Evolutionary conservation across 2,797 vertebrate species (phyloP).

Genomic region (Xenops minutus): DNA sequence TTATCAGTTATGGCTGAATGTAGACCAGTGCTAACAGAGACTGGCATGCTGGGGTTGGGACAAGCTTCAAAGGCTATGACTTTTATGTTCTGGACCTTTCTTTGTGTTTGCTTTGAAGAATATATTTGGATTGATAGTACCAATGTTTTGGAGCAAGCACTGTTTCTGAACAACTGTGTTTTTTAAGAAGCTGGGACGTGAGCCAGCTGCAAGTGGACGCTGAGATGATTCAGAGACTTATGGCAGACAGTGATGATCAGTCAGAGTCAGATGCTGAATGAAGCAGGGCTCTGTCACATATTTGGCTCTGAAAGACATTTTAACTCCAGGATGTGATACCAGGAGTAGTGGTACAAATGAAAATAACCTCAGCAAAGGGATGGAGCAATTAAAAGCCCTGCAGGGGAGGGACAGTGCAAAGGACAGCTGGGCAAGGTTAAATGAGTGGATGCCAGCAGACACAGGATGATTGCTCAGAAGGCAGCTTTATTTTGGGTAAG

Average conservation of each 20-base stretch:
- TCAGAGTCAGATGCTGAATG: conserved; percentile 1
- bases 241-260: background rate
- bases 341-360: background rate
- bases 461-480: background rate
- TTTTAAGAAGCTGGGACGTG: conserved; percentile 2
- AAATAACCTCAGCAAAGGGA: background rate
- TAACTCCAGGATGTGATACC: background rate
- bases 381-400: background rate
- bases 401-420: background rate
- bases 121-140: background rate
- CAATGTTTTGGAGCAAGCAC: background rate
- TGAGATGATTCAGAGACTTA: conserved; percentile 21
- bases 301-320: background rate
- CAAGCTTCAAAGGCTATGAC: background rate
- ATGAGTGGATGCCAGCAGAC: background rate
- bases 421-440: background rate
- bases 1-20: background rate
- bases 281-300: background rate
- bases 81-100: background rate
- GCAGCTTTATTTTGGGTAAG: background rate
- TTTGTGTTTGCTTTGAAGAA: conserved; percentile 2
- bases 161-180: background rate
- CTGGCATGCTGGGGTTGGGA: background rate
- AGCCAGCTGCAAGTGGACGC: conserved; percentile 22
- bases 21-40: background rate